A percentile compares a stretch with the other conserved stretches of the same genome.
phyloP scores from a whole-genome alignment of 2,797 vertebrate species.

The Pipistrellus kuhlii region DNA sequence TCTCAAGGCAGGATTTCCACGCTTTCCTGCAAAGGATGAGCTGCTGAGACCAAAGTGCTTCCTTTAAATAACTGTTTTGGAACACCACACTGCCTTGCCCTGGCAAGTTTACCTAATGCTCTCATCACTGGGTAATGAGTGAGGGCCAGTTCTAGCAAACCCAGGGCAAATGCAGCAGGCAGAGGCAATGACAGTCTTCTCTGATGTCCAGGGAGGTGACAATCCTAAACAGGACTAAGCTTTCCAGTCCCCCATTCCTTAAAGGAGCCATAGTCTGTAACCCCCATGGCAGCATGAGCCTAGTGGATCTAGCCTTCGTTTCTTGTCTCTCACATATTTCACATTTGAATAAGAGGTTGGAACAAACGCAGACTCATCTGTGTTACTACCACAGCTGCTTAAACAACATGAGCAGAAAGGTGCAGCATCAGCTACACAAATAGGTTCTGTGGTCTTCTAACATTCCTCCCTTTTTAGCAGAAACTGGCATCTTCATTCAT shows the following conservation, averaged over 20 bases:
- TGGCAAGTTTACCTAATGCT: neutral
- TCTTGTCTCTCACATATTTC: neutral
- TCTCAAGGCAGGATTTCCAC: neutral
- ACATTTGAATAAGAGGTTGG: neutral
- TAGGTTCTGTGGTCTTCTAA: no score
- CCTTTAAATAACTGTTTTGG: neutral
- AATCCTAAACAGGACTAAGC: neutral
- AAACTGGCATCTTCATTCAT: neutral
- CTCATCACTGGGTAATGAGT: rapidly evolving
- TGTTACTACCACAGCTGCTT: no score
- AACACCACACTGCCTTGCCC: neutral
- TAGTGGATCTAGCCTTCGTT: neutral
- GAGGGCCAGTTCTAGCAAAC: neutral
- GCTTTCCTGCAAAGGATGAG: rapidly evolving
- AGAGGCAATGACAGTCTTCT: neutral
- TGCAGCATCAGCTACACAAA: neutral
- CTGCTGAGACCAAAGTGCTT: neutral
- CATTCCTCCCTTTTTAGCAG: neutral
- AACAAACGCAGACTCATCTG: neutral
- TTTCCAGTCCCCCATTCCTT: neutral
- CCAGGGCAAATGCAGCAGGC: neutral
- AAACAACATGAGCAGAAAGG: neutral
- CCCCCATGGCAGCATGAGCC: no score
- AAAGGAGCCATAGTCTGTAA: neutral
- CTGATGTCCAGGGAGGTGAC: no score